Base-by-base conservation (phyloP, 2,797 vertebrate genomes). In the Euthynnus affinis region DNA sequence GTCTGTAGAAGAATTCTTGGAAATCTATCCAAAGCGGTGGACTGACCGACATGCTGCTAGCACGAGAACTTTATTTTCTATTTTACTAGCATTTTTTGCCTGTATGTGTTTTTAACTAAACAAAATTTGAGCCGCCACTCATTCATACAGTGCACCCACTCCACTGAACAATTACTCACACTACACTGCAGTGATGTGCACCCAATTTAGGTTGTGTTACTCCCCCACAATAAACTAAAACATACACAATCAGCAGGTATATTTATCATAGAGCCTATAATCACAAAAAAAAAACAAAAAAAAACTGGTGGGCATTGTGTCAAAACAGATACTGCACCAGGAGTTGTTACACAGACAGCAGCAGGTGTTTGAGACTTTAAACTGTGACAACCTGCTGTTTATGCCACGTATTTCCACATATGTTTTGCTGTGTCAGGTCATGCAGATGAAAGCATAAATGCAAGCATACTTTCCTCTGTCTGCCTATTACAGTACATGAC, bases 211-310 rank as follows among this genome's bases (percentile, higher is more conserved):
- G 49, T 48, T 40, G 10, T 62, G 37, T 71, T 76, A n/a, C 60
- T 67, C 63, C 37, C 42, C 18, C 69, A 51, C 69, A 25, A 46
- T 69, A 60, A 46, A 48, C 52, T 3, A 42, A 73, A 62, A 55
- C n/a, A 40, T 42, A 37, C 32, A 73, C 48, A 62, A 34, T 40
- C 23, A 61, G n/a, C n/a, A 57, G 32, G 25, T 60, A n/a, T 23
- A 69, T 80, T 68, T 51, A 57, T 74, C 60, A 58, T 14, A 18
- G 5, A 9, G 44, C 0, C 0, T 37, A 4, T 58, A 25, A 42
- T 25, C 40, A 20, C 15, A 59, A 25, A n/a, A n/a, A n/a, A n/a
- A n/a, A n/a, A n/a, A n/a, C n/a, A n/a, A n/a, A n/a, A n/a, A n/a
- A n/a, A n/a, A 71, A 58, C 51, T 66, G 25, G 55, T 42, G 42